Base-by-base conservation (phyloP, 2,888 invertebrate species). In the Ormyrus thymus region DNA sequence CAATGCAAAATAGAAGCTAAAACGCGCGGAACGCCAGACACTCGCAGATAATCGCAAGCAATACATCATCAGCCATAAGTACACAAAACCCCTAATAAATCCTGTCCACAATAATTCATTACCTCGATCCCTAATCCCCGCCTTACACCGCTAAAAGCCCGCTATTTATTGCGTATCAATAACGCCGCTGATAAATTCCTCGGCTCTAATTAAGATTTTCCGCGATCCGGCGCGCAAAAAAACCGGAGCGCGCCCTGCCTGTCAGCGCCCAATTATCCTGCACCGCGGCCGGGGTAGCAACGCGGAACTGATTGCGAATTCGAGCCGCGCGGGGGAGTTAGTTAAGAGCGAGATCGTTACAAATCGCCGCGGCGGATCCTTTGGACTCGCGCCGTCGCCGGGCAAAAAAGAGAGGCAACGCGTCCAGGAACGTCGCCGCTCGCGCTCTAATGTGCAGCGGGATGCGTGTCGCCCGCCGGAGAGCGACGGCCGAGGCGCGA, bases 391-490 rank as follows among this genome's bases (percentile, higher is more conserved):
- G 29, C 29, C 55, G 56, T 3, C 55, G 29, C 56, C 48, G 13
- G 58, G 15, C 2, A 45, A 50, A 46, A 62, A 65, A 56, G n/a
- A 62, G 10, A 64, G n/a, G 3, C 13, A 15, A 58, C n/a, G 58
- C 6, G 46, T 29, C n/a, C 45, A 53, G 10, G 15, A 56, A 29
- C 29, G 29, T 29, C 29, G 76, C 86, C 86, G 85, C 86, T 85
- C 79, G 78, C 29, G 78, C 78, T 73, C 66, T 51, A 50, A 56
- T 56, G 65, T 59, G 50, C 50, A 75, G 59, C 65, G 66, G 51
- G 74, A 74, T 74, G 45, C n/a, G n/a, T 8, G 45, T 29, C 29
- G 15, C 46, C 3, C 1, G 11, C n/a, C 65, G 56, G 29, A 11
- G n/a, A 65, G 43, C 50, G 61, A 43, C 50, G 46, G 10, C 29